Base-by-base conservation (phyloP, 2,888 invertebrate genomes). In the Orthosia gothica region DNA sequence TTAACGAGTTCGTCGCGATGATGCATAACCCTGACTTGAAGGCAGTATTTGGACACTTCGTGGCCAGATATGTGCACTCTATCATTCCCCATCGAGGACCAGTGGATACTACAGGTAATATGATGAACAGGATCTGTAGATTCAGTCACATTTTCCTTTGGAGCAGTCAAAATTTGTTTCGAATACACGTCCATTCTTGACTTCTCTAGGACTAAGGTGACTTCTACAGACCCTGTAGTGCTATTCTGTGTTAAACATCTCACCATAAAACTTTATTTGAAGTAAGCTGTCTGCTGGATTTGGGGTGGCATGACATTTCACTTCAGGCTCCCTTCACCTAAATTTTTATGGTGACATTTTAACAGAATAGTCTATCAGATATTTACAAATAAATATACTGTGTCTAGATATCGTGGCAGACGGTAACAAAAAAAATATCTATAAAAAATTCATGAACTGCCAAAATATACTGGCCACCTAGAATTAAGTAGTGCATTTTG, bases 1-100 rank as follows among this genome's bases (percentile, higher is more conserved):
- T 97, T 88, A 95, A 97, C 26, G 98, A 98, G 94, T 98, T 98
- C 86, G 97, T 98, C 47, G 97, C 97, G 55, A 98, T 98, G 98
- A 97, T 97, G 94, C 95, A 97, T 84, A 92, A 97, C 76, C 97
- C 97, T 0, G 97, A 97, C 73, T 91, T 97, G 83, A 97, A 97
- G 87, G 97, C 97, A n/a, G 95, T 98, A 11, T 98, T 98, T 83
- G 97, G 97, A 0, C 97, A 97, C 76, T 97, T 97, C 85, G 94
- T 98, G 32, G 97, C 97, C 47, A 95, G 97, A 94, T 98, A 97
- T 82, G 96, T 97, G 0, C 97, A 97, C 73, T 95, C 96, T 1
- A 96, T 97, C 81, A 96, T 97, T 75, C 97, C 97, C 0, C 96
- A 97, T 70, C 91, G 97, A 90, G 94, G 89, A 85, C 97, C 92